Evolutionary conservation across 1,140 invertebrate species (phyloP).

Genomic region (Bombus fervidus): DNA sequence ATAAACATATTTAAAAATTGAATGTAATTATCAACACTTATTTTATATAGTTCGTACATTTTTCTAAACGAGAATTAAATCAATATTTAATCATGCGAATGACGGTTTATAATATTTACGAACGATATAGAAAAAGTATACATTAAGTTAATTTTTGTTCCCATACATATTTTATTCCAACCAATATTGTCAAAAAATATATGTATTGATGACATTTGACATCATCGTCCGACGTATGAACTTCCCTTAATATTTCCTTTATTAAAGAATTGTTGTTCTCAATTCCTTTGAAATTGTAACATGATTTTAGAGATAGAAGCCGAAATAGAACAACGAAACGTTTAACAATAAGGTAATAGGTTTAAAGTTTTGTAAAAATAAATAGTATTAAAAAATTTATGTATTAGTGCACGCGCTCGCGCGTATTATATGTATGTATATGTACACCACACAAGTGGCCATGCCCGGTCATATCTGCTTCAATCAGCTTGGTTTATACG

Average conservation of each 20-base stretch:
- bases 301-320: background rate
- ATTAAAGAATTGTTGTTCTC: background rate
- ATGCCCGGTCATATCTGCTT: constrained; percentile 49
- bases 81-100: background rate
- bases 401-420: background rate
- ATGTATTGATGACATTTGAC: background rate
- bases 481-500: constrained; percentile 52
- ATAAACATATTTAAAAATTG: background rate
- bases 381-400: constrained; percentile 1
- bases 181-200: background rate
- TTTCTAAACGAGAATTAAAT: constrained; percentile 67
- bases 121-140: too few relatives aligned
- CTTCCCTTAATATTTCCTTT: constrained; percentile 7
- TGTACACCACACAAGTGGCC: constrained; percentile 18
- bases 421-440: background rate
- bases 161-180: background rate
- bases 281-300: background rate
- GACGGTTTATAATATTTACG: too few relatives aligned
- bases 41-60: background rate
- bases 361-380: background rate
- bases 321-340: too few relatives aligned
- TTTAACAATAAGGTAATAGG: background rate
- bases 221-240: constrained; percentile 8
- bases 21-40: background rate
- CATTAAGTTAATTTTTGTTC: background rate